These are phyloP conservation scores for Trichogramma dendrolimi DNA, from an alignment of 2,888 invertebrate species.

Conservation along the genomic window DNA sequence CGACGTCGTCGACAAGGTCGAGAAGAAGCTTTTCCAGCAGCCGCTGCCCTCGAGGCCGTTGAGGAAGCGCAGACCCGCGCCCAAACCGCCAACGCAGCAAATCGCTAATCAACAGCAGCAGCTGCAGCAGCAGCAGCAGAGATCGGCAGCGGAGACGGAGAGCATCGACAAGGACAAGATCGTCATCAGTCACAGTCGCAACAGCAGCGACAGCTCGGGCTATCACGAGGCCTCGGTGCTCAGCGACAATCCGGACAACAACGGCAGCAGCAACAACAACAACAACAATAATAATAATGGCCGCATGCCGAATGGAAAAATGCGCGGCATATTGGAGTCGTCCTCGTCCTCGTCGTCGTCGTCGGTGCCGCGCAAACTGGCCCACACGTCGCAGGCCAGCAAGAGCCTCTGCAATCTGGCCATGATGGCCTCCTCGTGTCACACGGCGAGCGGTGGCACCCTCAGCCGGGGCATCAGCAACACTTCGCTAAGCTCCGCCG, in stretches of 20 bases:
- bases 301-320: slow-evolving; percentile 44
- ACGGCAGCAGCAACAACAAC: slow-evolving; percentile 9
- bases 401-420: slow-evolving; percentile 48
- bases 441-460: slow-evolving; percentile 20
- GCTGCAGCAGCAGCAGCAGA: slow-evolving; percentile 6
- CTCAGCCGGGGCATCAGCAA: slow-evolving; percentile 45
- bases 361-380: slow-evolving; percentile 39
- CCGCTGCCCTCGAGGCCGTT: slow-evolving; percentile 55
- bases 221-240: slow-evolving; percentile 68
- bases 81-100: slow-evolving; percentile 54
- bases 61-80: slow-evolving; percentile 58
- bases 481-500: slow-evolving; percentile 47
- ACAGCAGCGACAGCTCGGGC: slow-evolving; percentile 70
- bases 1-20: not conserved
- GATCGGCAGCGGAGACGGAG: slow-evolving; percentile 13
- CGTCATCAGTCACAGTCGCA: slow-evolving; percentile 64
- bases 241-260: slow-evolving; percentile 58
- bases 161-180: slow-evolving; percentile 47
- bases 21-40: slow-evolving; percentile 21
- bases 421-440: slow-evolving; percentile 34
- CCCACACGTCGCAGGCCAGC: slow-evolving; percentile 46
- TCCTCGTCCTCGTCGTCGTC: slow-evolving; percentile 4
- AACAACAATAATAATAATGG: slow-evolving; percentile 28
- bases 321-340: slow-evolving; percentile 40
- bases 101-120: slow-evolving; percentile 22